Base-by-base conservation (phyloP, 2,888 invertebrate species). In the Himalopsyche anomala region DNA sequence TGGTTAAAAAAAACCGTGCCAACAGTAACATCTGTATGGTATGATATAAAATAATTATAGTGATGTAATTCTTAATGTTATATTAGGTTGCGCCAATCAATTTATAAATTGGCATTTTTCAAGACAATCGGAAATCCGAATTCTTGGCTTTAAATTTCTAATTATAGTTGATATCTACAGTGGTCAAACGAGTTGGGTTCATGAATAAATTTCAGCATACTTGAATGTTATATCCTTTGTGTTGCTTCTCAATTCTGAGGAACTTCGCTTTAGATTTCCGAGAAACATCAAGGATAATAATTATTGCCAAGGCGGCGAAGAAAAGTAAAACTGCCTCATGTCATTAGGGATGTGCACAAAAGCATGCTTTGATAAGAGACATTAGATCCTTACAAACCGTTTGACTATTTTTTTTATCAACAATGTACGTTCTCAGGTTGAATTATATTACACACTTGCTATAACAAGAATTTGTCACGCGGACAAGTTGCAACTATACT, bases 201-300 rank as follows among this genome's bases (percentile, higher is more conserved):
- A 74, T 74, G 74, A 74, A 74, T 74, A 74, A 74, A 74, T 74
- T 74, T 74, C 36, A 74, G 36, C 8, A 28, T 74, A 74, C 74
- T 74, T 36, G 51, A 74, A 74, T 15, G 74, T 74, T 74, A 74
- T 36, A 74, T 74, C 74, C 74, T 74, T 36, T 74, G 36, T 74
- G 36, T 15, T 36, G 38, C 74, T 38, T 38, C 74, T 74, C 74
- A 36, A 74, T 74, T 74, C 74, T 36, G 28, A 74, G 74, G 28
- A 74, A 74, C 74, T 74, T 74, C 15, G 36, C 74, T 36, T 74
- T 12, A 36, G 36, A 74, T 74, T 74, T 74, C 74, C 15, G 36
- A 74, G 74, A 74, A 74, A 74, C 28, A 28, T 74, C 74, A 74
- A 74, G 74, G 74, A 74, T 74, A 74, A 74, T 74, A 74, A 74